Evolutionary conservation across 2,888 invertebrate species (phyloP).

Genomic region (Drosophila atripex): DNA sequence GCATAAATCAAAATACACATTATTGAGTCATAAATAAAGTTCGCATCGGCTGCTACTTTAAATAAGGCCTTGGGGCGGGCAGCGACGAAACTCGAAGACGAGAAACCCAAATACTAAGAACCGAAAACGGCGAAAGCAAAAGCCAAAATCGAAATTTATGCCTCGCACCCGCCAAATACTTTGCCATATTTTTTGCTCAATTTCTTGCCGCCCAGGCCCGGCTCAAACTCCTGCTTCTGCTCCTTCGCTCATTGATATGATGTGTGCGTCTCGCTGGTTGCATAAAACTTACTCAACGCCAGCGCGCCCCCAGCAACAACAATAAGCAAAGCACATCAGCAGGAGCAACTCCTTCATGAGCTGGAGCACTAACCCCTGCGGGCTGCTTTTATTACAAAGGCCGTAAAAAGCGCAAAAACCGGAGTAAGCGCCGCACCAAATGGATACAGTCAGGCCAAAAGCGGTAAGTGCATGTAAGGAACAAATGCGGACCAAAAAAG

Average conservation of each 20-base stretch:
- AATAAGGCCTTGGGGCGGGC: slow-evolving; percentile 59
- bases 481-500: slow-evolving; percentile 21
- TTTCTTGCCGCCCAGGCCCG: slow-evolving; percentile 55
- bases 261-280: slow-evolving; percentile 65
- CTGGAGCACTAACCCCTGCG: slow-evolving; percentile 57
- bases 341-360: slow-evolving; percentile 32
- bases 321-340: slow-evolving; percentile 35
- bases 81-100: slow-evolving; percentile 13
- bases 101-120: background rate
- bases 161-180: slow-evolving; percentile 54
- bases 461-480: slow-evolving; percentile 61
- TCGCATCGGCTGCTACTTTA: slow-evolving; percentile 68
- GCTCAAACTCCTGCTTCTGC: slow-evolving; percentile 7
- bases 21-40: slow-evolving; percentile 80
- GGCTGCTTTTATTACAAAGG: slow-evolving; percentile 77
- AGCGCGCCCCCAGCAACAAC: slow-evolving; percentile 68
- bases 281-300: slow-evolving; percentile 79
- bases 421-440: slow-evolving; percentile 54
- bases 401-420: slow-evolving; percentile 60
- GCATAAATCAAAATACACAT: slow-evolving; percentile 80
- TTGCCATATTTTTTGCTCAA: slow-evolving; percentile 75
- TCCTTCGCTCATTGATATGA: slow-evolving; percentile 18
- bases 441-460: slow-evolving; percentile 56
- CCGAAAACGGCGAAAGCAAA: background rate
- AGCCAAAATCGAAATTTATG: slow-evolving; percentile 51